Base-by-base conservation (phyloP, 1,140 invertebrate genomes). In the Caerostris darwini region DNA sequence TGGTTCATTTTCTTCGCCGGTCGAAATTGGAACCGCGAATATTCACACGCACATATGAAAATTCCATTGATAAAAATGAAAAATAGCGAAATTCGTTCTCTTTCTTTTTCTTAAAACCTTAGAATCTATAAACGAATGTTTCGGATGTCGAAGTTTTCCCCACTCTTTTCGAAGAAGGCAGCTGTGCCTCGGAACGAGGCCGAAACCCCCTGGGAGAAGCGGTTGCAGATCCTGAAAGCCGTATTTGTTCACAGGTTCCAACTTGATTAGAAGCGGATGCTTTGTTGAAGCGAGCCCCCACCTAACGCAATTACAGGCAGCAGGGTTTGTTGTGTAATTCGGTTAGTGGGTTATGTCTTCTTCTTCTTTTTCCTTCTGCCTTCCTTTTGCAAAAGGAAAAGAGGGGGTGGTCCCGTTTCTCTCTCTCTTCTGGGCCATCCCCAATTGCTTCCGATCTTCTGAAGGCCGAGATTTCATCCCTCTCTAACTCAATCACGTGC, bases 271-370 rank as follows among this genome's bases (percentile, higher is more conserved):
- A 90, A 83, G 71, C 93, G 93, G 88, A 94, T 85, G 93, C 93
- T 94, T 94, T 94, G 93, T 94, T 88, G 92, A 93, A 69, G 54
- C 83, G 19, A 59, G 71, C 83, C 56, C 92, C 83, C 92, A 64
- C 77, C 71, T 94, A 94, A 94, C 93, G 88, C 93, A 94, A 94
- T 94, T 94, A 94, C 92, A 67, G 85, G 12, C 54, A 53, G 17
- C 88, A 83, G 93, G 93, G 93, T 90, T 94, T 94, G 93, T 94
- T 94, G 93, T 71, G 87, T 94, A 94, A 94, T 94, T 90, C 93
- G 87, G 87, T 94, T 94, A 94, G 93, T 86, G 87, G 93, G 93
- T 90, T 90, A 94, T 90, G 93, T 90, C 88, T 94, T 86, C 88
- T 87, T 77, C 53, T 67, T 59, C 54, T 50, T 50, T 61, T 61